Evolutionary conservation across 1,140 invertebrate genomes (phyloP).

Genomic region (Scylla paramamosain): DNA sequence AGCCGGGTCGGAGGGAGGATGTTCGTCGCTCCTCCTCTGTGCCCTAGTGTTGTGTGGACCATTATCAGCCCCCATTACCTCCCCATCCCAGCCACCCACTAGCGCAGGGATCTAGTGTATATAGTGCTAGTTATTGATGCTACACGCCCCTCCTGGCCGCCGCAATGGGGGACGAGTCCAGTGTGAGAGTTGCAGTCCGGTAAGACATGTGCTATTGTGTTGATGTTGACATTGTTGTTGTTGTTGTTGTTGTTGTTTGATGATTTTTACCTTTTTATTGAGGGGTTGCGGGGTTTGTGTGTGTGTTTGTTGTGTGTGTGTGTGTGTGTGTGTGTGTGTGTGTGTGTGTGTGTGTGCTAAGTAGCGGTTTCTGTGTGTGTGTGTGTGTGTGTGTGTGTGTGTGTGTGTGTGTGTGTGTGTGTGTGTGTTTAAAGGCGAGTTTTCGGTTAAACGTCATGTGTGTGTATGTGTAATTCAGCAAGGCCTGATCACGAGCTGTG

Average conservation of each 20-base stretch:
- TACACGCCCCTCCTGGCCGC: background rate
- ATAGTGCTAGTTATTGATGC: background rate
- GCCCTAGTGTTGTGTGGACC: background rate
- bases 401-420: background rate
- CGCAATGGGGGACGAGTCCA: background rate
- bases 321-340: background rate
- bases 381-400: background rate
- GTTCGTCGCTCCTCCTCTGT: background rate
- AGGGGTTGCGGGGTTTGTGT: background rate
- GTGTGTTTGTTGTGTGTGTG: background rate
- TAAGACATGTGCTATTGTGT: background rate
- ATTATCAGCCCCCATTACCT: background rate
- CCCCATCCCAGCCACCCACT: background rate
- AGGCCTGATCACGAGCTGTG: too few species aligned
- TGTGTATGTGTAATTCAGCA: slow-evolving; percentile 5
- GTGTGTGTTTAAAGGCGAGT: background rate
- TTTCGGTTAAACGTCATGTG: background rate
- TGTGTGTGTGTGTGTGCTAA: background rate
- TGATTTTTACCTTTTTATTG: background rate
- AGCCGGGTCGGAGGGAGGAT: background rate
- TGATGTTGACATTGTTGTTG: background rate
- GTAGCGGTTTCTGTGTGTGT: background rate
- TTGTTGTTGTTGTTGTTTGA: background rate
- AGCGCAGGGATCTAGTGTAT: background rate
- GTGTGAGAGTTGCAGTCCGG: background rate